Evolutionary conservation across 2,113 vertebrate species (phyloP).

Genomic region (Chlorocebus sabaeus): DNA sequence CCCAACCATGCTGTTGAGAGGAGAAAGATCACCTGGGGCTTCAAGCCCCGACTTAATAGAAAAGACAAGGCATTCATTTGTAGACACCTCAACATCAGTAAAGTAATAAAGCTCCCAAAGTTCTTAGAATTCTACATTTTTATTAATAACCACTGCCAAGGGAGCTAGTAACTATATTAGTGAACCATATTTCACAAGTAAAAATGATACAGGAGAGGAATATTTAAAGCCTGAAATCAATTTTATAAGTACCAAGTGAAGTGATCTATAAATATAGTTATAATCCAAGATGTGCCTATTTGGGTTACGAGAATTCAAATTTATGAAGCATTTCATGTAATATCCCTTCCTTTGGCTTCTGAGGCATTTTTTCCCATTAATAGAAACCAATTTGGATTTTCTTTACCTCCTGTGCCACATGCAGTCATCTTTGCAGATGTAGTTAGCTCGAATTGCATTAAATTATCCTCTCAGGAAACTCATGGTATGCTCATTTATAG

Average conservation of each 20-base stretch:
- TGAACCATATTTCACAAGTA: conserved; percentile 35
- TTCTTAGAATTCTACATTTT: not conserved
- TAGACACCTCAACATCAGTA: not conserved
- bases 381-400: not conserved
- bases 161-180: not conserved
- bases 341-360: conserved; percentile 32
- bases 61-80: conserved; percentile 13
- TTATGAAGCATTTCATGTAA: conserved; percentile 34
- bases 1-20: not conserved
- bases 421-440: not conserved
- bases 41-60: not conserved
- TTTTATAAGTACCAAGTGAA: conserved; percentile 37
- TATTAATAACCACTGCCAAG: conserved; percentile 25
- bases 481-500: not conserved
- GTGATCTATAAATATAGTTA: conserved; percentile 41
- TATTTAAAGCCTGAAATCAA: conserved; percentile 36
- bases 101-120: not conserved
- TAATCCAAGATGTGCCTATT: conserved; percentile 24
- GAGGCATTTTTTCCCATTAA: conserved; percentile 43
- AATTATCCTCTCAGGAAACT: conserved; percentile 10
- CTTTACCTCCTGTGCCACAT: not conserved
- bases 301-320: conserved; percentile 39
- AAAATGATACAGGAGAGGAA: not conserved
- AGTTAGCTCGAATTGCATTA: not conserved
- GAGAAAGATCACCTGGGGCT: conserved; percentile 29